Conservation (phyloP, 2,888 invertebrate genomes). For the Epistrophe eligans region DNA sequence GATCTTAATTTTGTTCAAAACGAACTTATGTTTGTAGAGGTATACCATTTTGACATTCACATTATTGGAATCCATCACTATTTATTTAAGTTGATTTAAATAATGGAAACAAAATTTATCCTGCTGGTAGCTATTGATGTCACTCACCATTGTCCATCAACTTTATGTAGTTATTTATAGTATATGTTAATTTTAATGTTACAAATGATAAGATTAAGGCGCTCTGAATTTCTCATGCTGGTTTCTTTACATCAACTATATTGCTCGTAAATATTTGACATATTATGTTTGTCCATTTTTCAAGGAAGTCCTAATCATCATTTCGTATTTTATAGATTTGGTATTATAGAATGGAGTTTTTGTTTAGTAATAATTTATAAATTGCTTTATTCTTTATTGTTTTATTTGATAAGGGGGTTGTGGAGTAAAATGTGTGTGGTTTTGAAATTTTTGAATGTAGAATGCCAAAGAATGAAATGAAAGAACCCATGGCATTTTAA, state of each 20-base stretch:
- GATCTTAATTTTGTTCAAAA: constrained; percentile 50
- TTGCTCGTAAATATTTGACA: not conserved
- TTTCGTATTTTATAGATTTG: not conserved
- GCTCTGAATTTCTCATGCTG: not conserved
- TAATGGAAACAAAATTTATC: constrained; percentile 13
- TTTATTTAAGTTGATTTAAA: too few relatives aligned
- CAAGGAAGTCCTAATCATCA: not conserved
- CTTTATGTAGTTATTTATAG: constrained; percentile 11
- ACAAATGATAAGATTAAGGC: not conserved
- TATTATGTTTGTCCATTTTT: not conserved
- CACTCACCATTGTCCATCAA: constrained; percentile 29
- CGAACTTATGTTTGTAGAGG: not conserved
- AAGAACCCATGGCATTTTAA: too few relatives aligned
- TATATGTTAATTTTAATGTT: constrained; percentile 47
- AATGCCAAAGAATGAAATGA: too few relatives aligned
- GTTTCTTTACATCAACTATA: not conserved
- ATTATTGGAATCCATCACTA: constrained; percentile 1
- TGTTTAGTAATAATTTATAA: too few relatives aligned
- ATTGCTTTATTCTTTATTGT: too few relatives aligned
- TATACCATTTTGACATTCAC: not conserved
- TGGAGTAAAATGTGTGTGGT: too few relatives aligned
- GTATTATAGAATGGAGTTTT: not conserved
- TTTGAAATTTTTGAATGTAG: too few relatives aligned
- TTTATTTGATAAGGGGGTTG: too few relatives aligned
- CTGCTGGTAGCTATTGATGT: constrained; percentile 52